Conservation (phyloP, 2,888 invertebrate genomes). For the Phania funesta region DNA sequence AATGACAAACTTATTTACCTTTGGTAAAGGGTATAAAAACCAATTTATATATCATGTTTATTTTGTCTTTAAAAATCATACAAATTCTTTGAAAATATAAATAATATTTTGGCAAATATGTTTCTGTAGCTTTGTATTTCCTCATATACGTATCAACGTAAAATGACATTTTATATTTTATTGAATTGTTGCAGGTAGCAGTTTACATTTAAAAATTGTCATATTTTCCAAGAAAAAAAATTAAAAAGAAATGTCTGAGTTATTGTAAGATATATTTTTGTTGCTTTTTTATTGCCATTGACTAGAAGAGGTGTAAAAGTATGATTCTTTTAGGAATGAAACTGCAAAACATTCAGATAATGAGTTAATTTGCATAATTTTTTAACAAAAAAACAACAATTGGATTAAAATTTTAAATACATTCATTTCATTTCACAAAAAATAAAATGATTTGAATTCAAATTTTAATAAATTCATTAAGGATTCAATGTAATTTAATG, state of each 20-base stretch:
- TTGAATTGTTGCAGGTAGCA: constrained; percentile 26
- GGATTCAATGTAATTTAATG: no score
- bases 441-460: no score
- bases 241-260: background rate
- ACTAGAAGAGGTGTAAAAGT: no score
- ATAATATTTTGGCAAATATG: background rate
- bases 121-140: background rate
- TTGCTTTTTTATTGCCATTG: constrained; percentile 16
- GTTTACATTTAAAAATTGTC: constrained; percentile 18
- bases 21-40: background rate
- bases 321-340: no score
- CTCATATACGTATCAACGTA: no score
- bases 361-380: no score
- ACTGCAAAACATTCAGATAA: no score
- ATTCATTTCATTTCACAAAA: no score
- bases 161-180: background rate
- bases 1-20: no score
- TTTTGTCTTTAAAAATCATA: constrained; percentile 25
- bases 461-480: no score
- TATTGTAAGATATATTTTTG: background rate
- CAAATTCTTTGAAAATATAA: constrained; percentile 25
- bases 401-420: no score
- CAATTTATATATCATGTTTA: constrained; percentile 2
- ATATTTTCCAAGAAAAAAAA: background rate
- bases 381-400: no score